Evolutionary conservation across 2,113 vertebrate genomes (phyloP), one percentile per base, ranked within the genome.

Genomic region (Xenopus borealis): DNA sequence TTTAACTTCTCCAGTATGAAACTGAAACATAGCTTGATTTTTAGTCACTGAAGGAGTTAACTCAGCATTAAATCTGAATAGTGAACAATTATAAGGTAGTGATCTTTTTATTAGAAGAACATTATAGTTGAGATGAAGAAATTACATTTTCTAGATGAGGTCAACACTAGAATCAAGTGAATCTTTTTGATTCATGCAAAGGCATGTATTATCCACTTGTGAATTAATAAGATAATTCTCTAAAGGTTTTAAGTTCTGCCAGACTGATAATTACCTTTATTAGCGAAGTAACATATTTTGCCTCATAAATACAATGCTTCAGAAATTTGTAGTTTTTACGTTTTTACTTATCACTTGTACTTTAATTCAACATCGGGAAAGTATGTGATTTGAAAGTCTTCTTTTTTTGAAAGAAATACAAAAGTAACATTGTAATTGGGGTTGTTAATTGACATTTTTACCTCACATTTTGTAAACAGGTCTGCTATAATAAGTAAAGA

Each of bases 181-280:
- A 85, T 86, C 69, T 79, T 78, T 86, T 70, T 83, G 71, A 88
- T 89, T 87, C 80, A 90, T 88, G 84, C 88, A 83, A 65, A 88
- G 83, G 86, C 89, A 91, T 86, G 86, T 79, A 87, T 88, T 88
- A 89, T 83, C 79, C 81, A 90, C 85, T 87, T 88, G 85, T 90
- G 85, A 85, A 78, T 86, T 85, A 68, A 79, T 83, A 85, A 71
- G 75, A 82, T 81, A 71, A 80, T 72, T 81, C 77, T 87, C 79
- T 78, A 78, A 79, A 81, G 76, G 81, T 80, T 78, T 65, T 83
- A 75, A 80, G 78, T 68, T 77, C 69, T 86, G 69, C 82, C 83
- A 76, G 81, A 84, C 44, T 85, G 84, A 86, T 88, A 89, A 88
- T 90, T 89, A 80, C 71, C 70, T 85, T 81, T 87, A 91, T 87